phyloP scores from a whole-genome alignment of 1,140 invertebrate genomes.

The Mamestra configurata region DNA sequence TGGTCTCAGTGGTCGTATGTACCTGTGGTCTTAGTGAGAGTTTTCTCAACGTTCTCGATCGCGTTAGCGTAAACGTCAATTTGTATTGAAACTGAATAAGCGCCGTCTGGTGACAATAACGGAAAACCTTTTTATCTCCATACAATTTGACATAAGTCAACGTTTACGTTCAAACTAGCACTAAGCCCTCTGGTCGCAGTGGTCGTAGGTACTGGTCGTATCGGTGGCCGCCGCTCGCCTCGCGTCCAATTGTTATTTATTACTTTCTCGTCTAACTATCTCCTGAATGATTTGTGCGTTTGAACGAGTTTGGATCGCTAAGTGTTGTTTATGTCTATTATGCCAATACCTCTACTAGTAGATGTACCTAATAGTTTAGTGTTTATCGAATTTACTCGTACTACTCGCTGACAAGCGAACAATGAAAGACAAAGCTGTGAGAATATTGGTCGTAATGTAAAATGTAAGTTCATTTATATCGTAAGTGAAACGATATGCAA shows the following conservation, averaged over 20 bases:
- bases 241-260: conserved; percentile 44
- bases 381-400: conserved; percentile 85
- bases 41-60: too few species aligned
- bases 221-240: not conserved
- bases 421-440: conserved; percentile 89
- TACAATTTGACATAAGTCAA: too few species aligned
- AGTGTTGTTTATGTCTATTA: conserved; percentile 72
- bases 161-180: too few species aligned
- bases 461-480: conserved; percentile 83
- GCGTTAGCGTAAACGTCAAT: too few species aligned
- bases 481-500: conserved; percentile 72
- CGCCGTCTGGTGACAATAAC: too few species aligned
- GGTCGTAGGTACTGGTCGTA: too few species aligned
- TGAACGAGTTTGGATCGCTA: conserved; percentile 60
- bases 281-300: conserved; percentile 50
- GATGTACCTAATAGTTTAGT: conserved; percentile 83
- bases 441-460: conserved; percentile 88
- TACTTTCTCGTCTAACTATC: conserved; percentile 28
- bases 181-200: too few species aligned
- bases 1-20: too few species aligned
- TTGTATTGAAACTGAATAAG: too few species aligned
- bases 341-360: conserved; percentile 81
- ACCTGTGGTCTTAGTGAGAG: too few species aligned
- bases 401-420: conserved; percentile 84
- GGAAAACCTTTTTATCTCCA: too few species aligned